Evolutionary conservation across 2,888 invertebrate species (phyloP).

Genomic region (Stramonita haemastoma): DNA sequence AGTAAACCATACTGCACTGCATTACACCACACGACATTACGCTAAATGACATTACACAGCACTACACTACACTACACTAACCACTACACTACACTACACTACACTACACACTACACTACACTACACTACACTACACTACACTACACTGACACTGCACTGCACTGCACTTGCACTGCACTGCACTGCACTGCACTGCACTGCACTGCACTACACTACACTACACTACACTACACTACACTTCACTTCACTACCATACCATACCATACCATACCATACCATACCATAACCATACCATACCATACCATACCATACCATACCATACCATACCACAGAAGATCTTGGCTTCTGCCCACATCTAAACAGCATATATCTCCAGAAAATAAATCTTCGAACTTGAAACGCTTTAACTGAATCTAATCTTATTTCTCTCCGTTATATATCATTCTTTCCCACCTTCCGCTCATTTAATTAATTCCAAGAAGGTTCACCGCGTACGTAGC

Average conservation of each 20-base stretch:
- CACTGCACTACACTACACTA: background rate
- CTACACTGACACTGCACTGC: background rate
- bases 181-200: background rate
- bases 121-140: background rate
- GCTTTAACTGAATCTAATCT: no score
- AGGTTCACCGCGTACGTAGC: no score
- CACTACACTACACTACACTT: background rate
- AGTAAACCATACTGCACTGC: no score
- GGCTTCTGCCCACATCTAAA: no score
- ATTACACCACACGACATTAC: background rate
- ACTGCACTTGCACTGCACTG: background rate
- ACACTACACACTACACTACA: background rate
- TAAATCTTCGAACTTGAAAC: no score
- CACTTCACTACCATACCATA: background rate
- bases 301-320: slow-evolving; percentile 14
- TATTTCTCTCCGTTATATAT: no score
- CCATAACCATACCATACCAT: slow-evolving; percentile 25
- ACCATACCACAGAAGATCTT: background rate
- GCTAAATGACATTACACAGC: background rate
- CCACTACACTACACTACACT: background rate
- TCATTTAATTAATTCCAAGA: no score
- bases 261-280: slow-evolving; percentile 22
- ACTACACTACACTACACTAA: background rate
- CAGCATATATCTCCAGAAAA: no score
- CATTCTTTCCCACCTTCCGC: no score